A percentile compares a stretch with the other conserved stretches of the same genome.
Evolutionary conservation across 2,113 vertebrate genomes (phyloP).

Genomic region (Sinocyclocheilus anophthalmus): DNA sequence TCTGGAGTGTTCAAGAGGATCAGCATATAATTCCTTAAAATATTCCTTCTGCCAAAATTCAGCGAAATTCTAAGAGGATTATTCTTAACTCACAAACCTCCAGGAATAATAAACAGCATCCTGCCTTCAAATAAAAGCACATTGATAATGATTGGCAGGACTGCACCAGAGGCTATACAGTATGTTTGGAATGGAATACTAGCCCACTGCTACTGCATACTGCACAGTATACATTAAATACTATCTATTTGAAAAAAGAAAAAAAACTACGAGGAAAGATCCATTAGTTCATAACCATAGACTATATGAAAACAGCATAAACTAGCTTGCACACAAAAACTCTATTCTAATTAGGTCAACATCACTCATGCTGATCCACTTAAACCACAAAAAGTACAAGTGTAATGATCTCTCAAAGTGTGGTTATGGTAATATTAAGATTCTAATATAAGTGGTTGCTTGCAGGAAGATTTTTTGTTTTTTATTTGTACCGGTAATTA

Average conservation of each 20-base stretch:
- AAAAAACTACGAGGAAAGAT: not conserved
- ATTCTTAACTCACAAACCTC: conserved; percentile 12
- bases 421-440: not conserved
- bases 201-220: not conserved
- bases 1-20: conserved; percentile 58
- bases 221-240: not conserved
- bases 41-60: conserved; percentile 47
- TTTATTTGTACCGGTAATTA: not conserved
- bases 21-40: conserved; percentile 61
- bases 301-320: not conserved
- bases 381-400: not conserved
- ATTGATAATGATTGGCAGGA: conserved; percentile 4
- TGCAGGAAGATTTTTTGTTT: not conserved
- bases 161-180: not conserved
- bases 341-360: not conserved
- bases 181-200: not conserved
- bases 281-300: not conserved
- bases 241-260: not conserved
- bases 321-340: not conserved
- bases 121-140: not conserved
- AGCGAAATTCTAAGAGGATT: not conserved
- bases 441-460: not conserved
- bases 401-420: not conserved
- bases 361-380: not conserved
- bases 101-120: conserved; percentile 7